A percentile compares a stretch with the other conserved stretches of the same genome.
Conservation (phyloP, 2,888 invertebrate genomes). For the Agrypnus murinus region DNA sequence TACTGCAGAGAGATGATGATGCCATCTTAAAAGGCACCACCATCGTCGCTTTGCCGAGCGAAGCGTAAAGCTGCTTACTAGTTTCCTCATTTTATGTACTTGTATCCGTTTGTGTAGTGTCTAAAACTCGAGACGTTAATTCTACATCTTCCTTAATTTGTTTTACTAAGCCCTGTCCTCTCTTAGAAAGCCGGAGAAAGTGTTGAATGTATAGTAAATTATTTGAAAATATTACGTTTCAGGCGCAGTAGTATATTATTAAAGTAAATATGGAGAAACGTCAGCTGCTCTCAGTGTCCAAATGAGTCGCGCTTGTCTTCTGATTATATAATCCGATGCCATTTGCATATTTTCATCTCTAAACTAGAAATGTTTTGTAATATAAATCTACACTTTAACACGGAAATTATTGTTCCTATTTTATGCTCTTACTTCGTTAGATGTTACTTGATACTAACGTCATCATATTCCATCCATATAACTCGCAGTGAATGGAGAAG, state of each 20-base stretch:
- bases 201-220: constrained; percentile 44
- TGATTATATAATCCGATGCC: constrained; percentile 46
- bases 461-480: not conserved
- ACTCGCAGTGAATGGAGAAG: no score
- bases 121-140: constrained; percentile 46
- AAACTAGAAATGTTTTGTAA: constrained; percentile 44
- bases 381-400: constrained; percentile 35
- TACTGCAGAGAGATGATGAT: not conserved
- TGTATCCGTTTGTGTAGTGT: constrained; percentile 44
- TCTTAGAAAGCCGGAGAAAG: constrained; percentile 21
- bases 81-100: constrained; percentile 42
- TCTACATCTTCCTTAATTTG: constrained; percentile 45
- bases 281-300: constrained; percentile 37
- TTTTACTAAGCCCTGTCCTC: constrained; percentile 38
- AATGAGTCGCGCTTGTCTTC: constrained; percentile 47
- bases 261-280: constrained; percentile 13
- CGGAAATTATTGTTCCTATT: constrained; percentile 34
- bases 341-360: constrained; percentile 52
- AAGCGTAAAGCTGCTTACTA: constrained; percentile 44
- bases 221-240: constrained; percentile 40
- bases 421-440: constrained; percentile 35
- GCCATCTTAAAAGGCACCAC: constrained; percentile 38
- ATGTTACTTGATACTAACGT: constrained; percentile 30
- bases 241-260: constrained; percentile 7
- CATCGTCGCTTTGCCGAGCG: constrained; percentile 41